A percentile compares a stretch with the other conserved stretches of the same genome.
phyloP scores from a whole-genome alignment of 2,797 vertebrate species.

The Onychomys arenicola region DNA sequence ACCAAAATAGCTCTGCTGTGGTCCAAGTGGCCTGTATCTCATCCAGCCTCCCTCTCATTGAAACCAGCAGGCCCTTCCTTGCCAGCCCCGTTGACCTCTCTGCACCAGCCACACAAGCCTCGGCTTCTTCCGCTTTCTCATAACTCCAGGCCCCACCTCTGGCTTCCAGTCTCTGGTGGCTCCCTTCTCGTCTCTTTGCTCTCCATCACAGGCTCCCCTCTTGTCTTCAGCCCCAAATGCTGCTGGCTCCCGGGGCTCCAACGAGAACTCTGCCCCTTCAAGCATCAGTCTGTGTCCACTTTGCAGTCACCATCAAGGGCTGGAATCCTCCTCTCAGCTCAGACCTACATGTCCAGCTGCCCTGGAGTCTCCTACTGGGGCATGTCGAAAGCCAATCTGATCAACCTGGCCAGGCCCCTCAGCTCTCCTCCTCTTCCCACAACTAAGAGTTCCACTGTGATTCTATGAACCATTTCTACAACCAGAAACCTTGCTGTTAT shows the following conservation, averaged over 20 bases:
- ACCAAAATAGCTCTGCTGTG: constrained; percentile 69
- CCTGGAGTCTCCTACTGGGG: not conserved
- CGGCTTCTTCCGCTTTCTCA: constrained; percentile 56
- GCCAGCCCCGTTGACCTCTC: constrained; percentile 17
- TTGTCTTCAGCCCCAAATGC: not conserved
- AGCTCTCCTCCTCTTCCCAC: not conserved
- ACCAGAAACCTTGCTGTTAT: not conserved
- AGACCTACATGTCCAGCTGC: not conserved
- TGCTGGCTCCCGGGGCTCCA: not conserved
- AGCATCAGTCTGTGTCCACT: not conserved
- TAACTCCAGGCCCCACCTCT: not conserved
- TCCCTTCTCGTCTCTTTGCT: not conserved
- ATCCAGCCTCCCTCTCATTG: not conserved
- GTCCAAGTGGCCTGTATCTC: constrained; percentile 23
- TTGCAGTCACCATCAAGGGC: not conserved
- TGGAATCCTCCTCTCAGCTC: not conserved
- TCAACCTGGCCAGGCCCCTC: not conserved
- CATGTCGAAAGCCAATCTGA: not conserved
- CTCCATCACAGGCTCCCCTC: not conserved
- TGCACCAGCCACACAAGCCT: rapidly evolving
- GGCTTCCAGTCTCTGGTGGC: not conserved
- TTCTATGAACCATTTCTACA: not conserved
- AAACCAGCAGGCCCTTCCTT: not conserved
- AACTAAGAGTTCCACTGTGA: not conserved
- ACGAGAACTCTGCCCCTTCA: not conserved